phyloP scores from a whole-genome alignment of 2,888 invertebrate species.

The Eupithecia subfuscata region DNA sequence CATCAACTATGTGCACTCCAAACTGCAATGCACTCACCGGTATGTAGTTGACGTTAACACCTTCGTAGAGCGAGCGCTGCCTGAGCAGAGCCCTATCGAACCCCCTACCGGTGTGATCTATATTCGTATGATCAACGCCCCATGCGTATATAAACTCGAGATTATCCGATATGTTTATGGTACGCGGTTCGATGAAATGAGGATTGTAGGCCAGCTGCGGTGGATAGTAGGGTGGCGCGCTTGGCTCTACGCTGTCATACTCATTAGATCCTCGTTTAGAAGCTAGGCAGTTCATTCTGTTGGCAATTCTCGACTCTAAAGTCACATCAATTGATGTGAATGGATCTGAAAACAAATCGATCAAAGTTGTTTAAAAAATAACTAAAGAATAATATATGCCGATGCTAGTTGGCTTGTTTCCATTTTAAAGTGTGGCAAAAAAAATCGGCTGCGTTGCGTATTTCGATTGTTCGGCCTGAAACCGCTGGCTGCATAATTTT shows the following conservation, averaged over 20 bases:
- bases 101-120: slow-evolving; percentile 46
- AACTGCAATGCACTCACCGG: slow-evolving; percentile 71
- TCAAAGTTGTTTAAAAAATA: not conserved
- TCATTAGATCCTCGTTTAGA: slow-evolving; percentile 58
- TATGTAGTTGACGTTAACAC: slow-evolving; percentile 78
- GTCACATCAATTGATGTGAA: not conserved
- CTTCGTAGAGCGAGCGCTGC: slow-evolving; percentile 77
- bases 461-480: not conserved
- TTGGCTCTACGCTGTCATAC: slow-evolving; percentile 60
- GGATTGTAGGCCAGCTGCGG: slow-evolving; percentile 76
- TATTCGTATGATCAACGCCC: slow-evolving; percentile 44
- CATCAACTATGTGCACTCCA: slow-evolving; percentile 43
- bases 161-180: slow-evolving; percentile 46
- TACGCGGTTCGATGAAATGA: slow-evolving; percentile 60
- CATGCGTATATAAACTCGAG: slow-evolving; percentile 51
- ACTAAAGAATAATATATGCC: not conserved
- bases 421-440: not conserved
- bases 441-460: slow-evolving; percentile 3
- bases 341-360: slow-evolving; percentile 7
- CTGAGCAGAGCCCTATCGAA: slow-evolving; percentile 63
- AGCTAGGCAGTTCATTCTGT: slow-evolving; percentile 72
- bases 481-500: not conserved
- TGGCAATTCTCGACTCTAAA: slow-evolving; percentile 3
- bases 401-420: not conserved
- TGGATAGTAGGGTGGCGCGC: slow-evolving; percentile 66